A percentile compares a stretch with the other conserved stretches of the same genome.
These are phyloP conservation scores for Charina bottae DNA, from an alignment of 2,113 vertebrate genomes.

Conservation along the genomic window DNA sequence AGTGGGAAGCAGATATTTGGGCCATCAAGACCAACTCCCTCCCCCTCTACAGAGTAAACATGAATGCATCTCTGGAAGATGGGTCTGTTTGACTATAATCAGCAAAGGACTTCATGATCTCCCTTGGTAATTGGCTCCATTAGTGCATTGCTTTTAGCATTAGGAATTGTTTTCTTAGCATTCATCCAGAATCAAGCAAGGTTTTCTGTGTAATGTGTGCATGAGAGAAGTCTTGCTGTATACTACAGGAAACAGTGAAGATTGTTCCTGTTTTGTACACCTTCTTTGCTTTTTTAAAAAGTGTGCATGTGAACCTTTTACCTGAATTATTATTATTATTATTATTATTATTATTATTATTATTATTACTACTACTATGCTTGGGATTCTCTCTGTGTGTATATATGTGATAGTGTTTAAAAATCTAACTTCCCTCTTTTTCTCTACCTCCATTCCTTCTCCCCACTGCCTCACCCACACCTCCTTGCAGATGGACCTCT, in stretches of 20 bases:
- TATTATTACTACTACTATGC: too few species aligned
- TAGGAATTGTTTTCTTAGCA: background rate
- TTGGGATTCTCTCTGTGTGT: background rate
- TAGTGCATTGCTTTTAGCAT: background rate
- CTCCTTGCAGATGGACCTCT: slow-evolving; percentile 86
- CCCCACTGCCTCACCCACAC: background rate
- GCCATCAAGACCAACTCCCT: background rate
- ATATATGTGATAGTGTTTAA: background rate
- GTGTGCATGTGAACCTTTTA: background rate
- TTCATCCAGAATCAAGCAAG: background rate
- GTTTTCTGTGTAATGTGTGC: background rate
- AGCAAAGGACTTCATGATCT: background rate
- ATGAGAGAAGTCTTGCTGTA: background rate
- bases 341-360: too few species aligned
- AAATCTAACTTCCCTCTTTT: slow-evolving; percentile 31
- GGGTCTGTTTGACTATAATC: background rate
- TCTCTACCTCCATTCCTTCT: slow-evolving; percentile 12
- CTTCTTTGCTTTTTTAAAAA: background rate
- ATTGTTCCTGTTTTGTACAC: background rate
- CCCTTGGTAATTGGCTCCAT: background rate
- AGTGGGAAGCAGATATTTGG: background rate
- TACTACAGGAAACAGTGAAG: background rate
- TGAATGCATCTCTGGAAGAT: background rate
- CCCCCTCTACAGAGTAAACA: background rate
- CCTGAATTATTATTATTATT: too few species aligned